Base-by-base conservation (phyloP, 2,113 vertebrate genomes). In the Hyla sarda region DNA sequence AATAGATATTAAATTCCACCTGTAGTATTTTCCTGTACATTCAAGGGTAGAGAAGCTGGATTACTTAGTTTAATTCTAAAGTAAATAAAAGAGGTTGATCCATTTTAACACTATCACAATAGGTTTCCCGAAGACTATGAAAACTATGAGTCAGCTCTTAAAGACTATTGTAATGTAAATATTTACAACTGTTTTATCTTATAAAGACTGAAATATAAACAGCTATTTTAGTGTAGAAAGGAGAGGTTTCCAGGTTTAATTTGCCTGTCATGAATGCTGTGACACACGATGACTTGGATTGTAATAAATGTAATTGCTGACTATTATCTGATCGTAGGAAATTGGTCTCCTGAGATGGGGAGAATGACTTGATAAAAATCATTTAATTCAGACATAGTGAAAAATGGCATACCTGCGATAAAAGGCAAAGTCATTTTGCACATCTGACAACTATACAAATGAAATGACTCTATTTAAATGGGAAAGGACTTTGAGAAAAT, bases 281-380 rank as follows among this genome's bases (percentile, higher is more conserved):
- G 72, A 76, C 52, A 84, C 54, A 56, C 37, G 17, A 58, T 65
- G 82, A 76, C 71, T 76, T 76, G 52, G 23, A 84, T 75, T 75
- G 72, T 60, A 58, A 84, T 76, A 76, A 58, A 84, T 84, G 73
- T 84, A 84, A 84, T 84, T 84, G 56, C 37, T 19, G 37, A 76
- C 83, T 84, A 84, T 84, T 84, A 76, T 76, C 83, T 76, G 83
- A 84, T 84, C 10, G 34, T 16, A 84, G 72, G 83, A 84, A 84
- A 84, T 84, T 76, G 72, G 72, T 84, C 72, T 84, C 73, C 73
- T 19, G 73, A 84, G 73, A 84, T 45, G 54, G 21, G 6, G 45
- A 76, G 56, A 77, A 73, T 1, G 32, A 84, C 71, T 60, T 84
- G 82, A 84, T 76, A 84, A 76, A 81, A 84, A 84, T 84, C 83